Base-by-base conservation (phyloP, 2,113 vertebrate species). In the Caretta caretta region DNA sequence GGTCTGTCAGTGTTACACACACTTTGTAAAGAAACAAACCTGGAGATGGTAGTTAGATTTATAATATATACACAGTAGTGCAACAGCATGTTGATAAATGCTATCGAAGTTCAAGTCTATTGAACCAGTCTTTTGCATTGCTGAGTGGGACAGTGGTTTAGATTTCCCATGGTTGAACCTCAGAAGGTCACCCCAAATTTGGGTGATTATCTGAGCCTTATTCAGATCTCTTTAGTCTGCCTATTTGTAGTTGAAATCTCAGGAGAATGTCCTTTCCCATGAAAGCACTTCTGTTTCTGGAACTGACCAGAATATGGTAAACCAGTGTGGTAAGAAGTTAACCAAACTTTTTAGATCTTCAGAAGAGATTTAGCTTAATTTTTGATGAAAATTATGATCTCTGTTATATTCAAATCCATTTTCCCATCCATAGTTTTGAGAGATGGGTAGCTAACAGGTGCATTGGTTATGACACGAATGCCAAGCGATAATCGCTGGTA, bases 61-160 rank as follows among this genome's bases (percentile, higher is more conserved):
- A 69, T 83, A 89, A 89, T 87, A 56, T 25, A 53, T 27, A 80
- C 25, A 59, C 79, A 84, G 1, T 31, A 76, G 6, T 59, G 4
- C 50, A 75, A 62, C 84, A 97, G 84, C 82, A 79, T 83, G 76
- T 80, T 90, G 56, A 80, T 69, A 38, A 95, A 97, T 69, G 20
- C n/a, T 92, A 6, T 95, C 93, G 5, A 29, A 78, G 38, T 90
- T 97, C 25, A 88, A 75, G 75, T 82, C 83, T 95, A 31, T 56
- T 57, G 80, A 90, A 82, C 57, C n/a, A 90, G 31, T 19, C 80
- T 86, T 79, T 95, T 83, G 75, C 38, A 89, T 17, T 89, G 42
- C 4, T 86, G 24, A 69, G 13, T 80, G n/a, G 51, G 83, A 94
- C 3, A 82, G 25, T 62, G 17, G 51, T 69, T 94, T 62, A 57